Base-by-base conservation (phyloP, 2,888 invertebrate genomes). In the Trissoscelio sp. region DNA sequence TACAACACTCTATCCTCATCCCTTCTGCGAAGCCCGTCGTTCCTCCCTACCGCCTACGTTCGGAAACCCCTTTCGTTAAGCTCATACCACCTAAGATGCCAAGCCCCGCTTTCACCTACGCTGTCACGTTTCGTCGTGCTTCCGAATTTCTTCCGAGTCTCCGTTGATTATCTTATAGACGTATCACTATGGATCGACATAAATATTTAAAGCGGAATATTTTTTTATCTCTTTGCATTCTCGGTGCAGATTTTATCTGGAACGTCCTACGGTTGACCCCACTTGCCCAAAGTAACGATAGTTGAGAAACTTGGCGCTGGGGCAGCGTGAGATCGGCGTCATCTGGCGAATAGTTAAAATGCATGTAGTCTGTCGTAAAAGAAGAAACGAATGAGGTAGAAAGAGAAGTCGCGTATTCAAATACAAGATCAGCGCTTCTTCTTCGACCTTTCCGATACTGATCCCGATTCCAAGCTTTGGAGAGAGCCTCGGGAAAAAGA, bases 271-370 rank as follows among this genome's bases (percentile, higher is more conserved):
- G 64, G 48, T 75, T 73, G 69, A 60, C 53, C 72, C 74, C 80
- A 57, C 72, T 73, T 53, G 46, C 60, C 64, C 72, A 77, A 79
- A 81, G 82, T 81, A 88, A 88, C 87, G 88, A 89, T 89, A 90
- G 90, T 90, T 89, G 86, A 86, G 89, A 91, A 91, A 91, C 90
- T 91, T 91, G 88, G 86, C 86, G 87, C 88, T 85, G 88, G 89
- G 89, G 86, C 88, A 88, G 90, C 90, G 91, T 90, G 91, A 88
- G 91, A 90, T 86, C 85, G 83, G 78, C 83, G 88, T 88, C 91
- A 91, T 89, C 91, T 91, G 91, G 85, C 85, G 89, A 88, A 88
- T 91, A 91, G 91, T 91, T 91, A 91, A 91, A 91, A 91, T 91
- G 91, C 91, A 91, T 91, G 91, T 91, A 91, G 91, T 90, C 91